These are phyloP conservation scores for Rhyacophila brunnea DNA, from an alignment of 1,140 invertebrate genomes.

Conservation along the genomic window DNA sequence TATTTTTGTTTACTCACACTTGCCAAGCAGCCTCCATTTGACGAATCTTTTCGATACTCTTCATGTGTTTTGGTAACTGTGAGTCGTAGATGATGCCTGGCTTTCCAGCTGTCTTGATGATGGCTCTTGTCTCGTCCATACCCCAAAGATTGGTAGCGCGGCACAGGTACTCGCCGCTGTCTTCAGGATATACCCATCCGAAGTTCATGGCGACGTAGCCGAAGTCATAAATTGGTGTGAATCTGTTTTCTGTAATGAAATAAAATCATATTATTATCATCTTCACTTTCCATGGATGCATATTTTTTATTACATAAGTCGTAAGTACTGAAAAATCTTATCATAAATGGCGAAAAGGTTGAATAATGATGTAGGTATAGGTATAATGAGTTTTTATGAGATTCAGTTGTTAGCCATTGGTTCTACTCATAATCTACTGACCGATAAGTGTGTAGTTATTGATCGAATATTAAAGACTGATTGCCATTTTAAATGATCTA, in stretches of 20 bases:
- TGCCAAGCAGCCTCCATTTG: constrained; percentile 96
- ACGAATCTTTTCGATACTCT: constrained; percentile 91
- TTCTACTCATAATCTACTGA: too few species aligned
- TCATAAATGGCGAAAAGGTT: too few species aligned
- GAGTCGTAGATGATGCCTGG: constrained; percentile 91
- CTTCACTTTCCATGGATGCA: too few species aligned
- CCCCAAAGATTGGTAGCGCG: constrained; percentile 89
- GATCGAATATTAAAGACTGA: too few species aligned
- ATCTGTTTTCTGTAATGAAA: constrained; percentile 72
- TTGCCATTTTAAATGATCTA: too few species aligned
- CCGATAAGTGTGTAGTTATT: too few species aligned
- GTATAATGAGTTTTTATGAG: too few species aligned
- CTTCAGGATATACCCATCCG: constrained; percentile 91
- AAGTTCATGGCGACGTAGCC: constrained; percentile 96
- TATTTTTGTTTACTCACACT: constrained; percentile 79
- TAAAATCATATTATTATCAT: too few species aligned
- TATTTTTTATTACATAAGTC: too few species aligned
- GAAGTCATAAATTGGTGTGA: constrained; percentile 92
- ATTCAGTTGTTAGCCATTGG: too few species aligned
- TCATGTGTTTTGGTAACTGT: constrained; percentile 91
- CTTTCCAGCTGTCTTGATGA: constrained; percentile 82
- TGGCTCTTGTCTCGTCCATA: constrained; percentile 81
- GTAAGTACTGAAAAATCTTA: too few species aligned
- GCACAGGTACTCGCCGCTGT: constrained; percentile 86
- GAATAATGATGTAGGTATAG: too few species aligned